Evolutionary conservation across 2,113 vertebrate genomes (phyloP).

Genomic region (Pitta sordida): DNA sequence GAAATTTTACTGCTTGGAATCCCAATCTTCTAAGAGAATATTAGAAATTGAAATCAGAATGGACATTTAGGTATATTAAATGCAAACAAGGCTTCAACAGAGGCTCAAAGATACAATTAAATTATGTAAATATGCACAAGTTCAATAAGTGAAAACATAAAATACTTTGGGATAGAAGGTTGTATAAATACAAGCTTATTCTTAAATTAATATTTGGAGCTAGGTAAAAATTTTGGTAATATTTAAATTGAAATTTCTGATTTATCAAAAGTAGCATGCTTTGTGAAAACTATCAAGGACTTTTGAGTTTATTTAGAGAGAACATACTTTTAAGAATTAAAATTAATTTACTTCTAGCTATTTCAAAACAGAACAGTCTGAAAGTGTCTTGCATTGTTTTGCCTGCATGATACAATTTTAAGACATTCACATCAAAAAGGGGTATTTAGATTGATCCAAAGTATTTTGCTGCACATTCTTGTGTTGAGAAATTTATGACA

Average conservation of each 20-base stretch:
- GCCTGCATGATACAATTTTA: neutral
- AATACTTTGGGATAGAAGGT: neutral
- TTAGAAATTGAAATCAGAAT: constrained; percentile 5
- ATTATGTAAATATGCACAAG: constrained; percentile 20
- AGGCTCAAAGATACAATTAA: neutral
- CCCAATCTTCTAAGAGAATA: constrained; percentile 27
- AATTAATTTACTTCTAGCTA: neutral
- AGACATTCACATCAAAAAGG: neutral
- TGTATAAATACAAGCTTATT: neutral
- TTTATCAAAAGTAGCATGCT: neutral
- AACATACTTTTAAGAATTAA: neutral
- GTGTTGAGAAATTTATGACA: neutral
- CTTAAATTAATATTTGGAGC: neutral
- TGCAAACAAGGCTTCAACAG: constrained; percentile 18
- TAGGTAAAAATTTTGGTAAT: neutral
- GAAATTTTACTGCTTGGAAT: constrained; percentile 18
- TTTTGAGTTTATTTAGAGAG: neutral
- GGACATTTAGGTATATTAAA: constrained; percentile 41
- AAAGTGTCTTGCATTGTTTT: neutral
- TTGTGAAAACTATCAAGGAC: neutral
- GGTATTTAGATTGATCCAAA: neutral
- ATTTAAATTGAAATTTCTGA: neutral
- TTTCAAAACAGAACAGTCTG: neutral
- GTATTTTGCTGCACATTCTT: neutral
- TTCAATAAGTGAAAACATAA: neutral